These are phyloP conservation scores for Phortica okadai DNA, from an alignment of 2,888 invertebrate species.

Conservation along the genomic window DNA sequence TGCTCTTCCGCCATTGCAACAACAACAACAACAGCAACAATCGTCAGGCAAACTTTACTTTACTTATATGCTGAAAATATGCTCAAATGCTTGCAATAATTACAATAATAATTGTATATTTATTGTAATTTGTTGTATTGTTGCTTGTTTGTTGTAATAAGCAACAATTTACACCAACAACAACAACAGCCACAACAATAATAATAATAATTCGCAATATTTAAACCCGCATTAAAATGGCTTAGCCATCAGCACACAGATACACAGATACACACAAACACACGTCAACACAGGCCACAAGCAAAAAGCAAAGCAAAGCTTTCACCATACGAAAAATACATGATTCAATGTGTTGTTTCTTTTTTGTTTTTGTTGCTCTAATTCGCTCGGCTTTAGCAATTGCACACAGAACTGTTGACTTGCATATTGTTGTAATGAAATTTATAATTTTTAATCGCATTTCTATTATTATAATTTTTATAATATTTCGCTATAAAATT, in stretches of 20 bases:
- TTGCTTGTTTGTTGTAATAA: no score
- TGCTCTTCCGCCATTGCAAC: background rate
- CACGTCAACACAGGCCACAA: background rate
- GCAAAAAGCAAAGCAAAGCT: background rate
- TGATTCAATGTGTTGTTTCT: background rate
- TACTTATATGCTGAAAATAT: background rate
- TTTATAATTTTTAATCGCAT: constrained; percentile 57
- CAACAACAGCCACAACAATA: constrained; percentile 1
- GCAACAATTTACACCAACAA: constrained; percentile 14
- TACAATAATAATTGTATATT: constrained; percentile 27
- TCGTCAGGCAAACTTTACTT: background rate
- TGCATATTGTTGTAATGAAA: constrained; percentile 45
- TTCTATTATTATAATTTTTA: constrained; percentile 46
- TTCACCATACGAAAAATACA: constrained; percentile 4
- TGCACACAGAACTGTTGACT: background rate
- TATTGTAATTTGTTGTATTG: constrained; percentile 6
- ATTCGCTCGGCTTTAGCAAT: no score
- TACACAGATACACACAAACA: background rate
- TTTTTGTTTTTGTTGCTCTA: background rate
- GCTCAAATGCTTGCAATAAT: constrained; percentile 11
- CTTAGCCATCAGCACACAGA: background rate
- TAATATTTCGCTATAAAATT: constrained; percentile 53
- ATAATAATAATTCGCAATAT: background rate
- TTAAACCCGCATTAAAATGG: constrained; percentile 6
- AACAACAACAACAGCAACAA: background rate